Conservation (phyloP, 2,113 vertebrate species). For the Macheiramphus alcinus region DNA sequence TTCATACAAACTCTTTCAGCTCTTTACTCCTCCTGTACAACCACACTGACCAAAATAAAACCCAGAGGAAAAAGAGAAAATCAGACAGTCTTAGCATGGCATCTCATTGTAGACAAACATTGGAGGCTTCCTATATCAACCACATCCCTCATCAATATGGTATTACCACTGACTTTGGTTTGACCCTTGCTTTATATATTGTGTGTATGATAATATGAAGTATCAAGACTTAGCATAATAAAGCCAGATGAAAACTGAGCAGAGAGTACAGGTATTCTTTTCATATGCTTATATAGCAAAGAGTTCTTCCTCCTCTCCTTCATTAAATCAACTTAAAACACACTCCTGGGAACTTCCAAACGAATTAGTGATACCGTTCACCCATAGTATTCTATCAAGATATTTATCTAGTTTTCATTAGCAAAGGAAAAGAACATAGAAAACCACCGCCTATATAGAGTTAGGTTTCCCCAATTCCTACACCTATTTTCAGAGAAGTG, state of each 20-base stretch:
- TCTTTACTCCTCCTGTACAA: background rate
- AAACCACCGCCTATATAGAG: background rate
- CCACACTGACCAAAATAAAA: background rate
- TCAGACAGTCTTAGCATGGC: background rate
- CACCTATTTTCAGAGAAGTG: background rate
- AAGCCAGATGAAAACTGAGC: background rate
- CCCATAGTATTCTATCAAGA: background rate
- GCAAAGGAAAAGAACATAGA: background rate
- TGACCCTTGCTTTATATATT: background rate
- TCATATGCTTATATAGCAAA: background rate
- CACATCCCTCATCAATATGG: background rate
- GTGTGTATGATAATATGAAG: background rate
- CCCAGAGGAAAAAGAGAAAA: background rate
- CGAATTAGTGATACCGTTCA: background rate
- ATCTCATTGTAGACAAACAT: background rate
- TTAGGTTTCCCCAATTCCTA: background rate
- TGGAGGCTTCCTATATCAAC: background rate
- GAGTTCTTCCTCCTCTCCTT: background rate
- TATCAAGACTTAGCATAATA: background rate
- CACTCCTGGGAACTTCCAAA: background rate
- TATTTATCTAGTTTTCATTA: background rate
- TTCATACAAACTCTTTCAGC: rapidly evolving
- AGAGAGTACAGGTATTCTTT: background rate
- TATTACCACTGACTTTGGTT: background rate
- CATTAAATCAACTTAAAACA: background rate